Conservation (phyloP, 1,140 invertebrate genomes). For the Akabosia matsudoensis region DNA sequence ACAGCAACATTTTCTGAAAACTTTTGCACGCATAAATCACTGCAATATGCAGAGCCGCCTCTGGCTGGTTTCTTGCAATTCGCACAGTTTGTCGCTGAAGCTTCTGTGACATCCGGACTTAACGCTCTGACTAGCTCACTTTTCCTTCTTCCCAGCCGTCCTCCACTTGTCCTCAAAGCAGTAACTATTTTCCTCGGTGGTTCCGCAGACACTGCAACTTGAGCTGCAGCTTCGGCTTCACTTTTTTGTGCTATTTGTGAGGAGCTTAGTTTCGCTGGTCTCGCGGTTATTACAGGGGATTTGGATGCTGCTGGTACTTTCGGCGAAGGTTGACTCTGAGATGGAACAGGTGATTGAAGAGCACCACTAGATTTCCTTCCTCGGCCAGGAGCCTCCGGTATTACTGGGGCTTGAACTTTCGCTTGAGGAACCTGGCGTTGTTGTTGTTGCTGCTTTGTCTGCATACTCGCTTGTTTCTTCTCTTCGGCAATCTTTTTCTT, state of each 20-base stretch:
- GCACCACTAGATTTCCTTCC: not conserved
- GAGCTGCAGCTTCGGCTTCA: not conserved
- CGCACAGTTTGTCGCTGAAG: conserved; percentile 36
- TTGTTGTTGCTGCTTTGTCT: not conserved
- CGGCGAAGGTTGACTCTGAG: no score
- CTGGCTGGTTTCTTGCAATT: conserved; percentile 56
- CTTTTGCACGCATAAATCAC: conserved; percentile 77
- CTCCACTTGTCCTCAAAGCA: not conserved
- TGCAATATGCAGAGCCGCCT: conserved; percentile 76
- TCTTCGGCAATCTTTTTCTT: conserved; percentile 60
- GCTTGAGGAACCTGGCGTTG: not conserved
- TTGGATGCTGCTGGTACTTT: not conserved
- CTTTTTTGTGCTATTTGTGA: no score
- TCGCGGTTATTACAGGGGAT: not conserved
- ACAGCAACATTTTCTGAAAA: conserved; percentile 58
- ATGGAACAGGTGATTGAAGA: no score
- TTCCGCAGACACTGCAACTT: not conserved
- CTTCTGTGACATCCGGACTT: not conserved
- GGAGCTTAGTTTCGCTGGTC: conserved; percentile 26
- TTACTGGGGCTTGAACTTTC: not conserved
- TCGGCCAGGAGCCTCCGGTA: conserved; percentile 35
- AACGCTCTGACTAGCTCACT: no score
- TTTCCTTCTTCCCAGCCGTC: not conserved
- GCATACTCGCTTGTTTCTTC: conserved; percentile 33
- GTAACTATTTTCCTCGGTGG: not conserved